Percentiles rank a stretch among this genome's conserved stretches.
These are phyloP conservation scores for Pseudomyrmex pallidus DNA, from an alignment of 1,140 invertebrate genomes.

Conservation along the genomic window DNA sequence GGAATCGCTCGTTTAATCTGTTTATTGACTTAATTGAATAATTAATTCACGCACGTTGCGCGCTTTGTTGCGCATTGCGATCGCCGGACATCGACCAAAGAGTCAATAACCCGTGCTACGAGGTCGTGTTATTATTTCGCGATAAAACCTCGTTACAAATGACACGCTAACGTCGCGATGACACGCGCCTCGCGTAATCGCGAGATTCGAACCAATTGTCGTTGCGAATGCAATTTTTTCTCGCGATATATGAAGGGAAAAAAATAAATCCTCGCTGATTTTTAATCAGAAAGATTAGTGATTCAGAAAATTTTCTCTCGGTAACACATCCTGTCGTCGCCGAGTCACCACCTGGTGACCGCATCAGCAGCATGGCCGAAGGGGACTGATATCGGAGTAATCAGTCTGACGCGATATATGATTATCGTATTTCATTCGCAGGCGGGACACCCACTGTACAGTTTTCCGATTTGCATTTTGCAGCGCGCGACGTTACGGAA, in stretches of 20 bases:
- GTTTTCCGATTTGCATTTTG: constrained; percentile 45
- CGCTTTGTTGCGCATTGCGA: constrained; percentile 21
- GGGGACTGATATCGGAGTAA: constrained; percentile 14
- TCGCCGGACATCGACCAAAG: constrained; percentile 22
- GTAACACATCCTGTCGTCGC: background rate
- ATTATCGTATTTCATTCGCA: constrained; percentile 39
- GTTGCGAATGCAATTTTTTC: background rate
- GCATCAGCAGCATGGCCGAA: background rate
- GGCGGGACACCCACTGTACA: constrained; percentile 28
- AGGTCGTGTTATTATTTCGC: constrained; percentile 27
- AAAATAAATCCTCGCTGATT: background rate
- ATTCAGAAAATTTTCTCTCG: background rate
- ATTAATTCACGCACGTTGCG: constrained; percentile 44
- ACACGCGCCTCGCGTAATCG: background rate
- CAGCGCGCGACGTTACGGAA: constrained; percentile 17
- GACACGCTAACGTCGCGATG: background rate
- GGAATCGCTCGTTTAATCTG: constrained; percentile 26
- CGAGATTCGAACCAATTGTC: background rate
- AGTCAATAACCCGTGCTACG: constrained; percentile 65
- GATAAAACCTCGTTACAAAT: constrained; percentile 53
- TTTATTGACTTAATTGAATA: constrained; percentile 54
- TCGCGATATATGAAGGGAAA: background rate
- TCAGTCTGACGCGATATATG: constrained; percentile 10
- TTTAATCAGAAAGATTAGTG: too few relatives aligned
- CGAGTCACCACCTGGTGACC: constrained; percentile 2